A percentile compares a stretch with the other conserved stretches of the same genome.
Conservation (phyloP, 30 jellyfish, hydroid and myxozoan species). For the Turritopsis dohrnii region DNA sequence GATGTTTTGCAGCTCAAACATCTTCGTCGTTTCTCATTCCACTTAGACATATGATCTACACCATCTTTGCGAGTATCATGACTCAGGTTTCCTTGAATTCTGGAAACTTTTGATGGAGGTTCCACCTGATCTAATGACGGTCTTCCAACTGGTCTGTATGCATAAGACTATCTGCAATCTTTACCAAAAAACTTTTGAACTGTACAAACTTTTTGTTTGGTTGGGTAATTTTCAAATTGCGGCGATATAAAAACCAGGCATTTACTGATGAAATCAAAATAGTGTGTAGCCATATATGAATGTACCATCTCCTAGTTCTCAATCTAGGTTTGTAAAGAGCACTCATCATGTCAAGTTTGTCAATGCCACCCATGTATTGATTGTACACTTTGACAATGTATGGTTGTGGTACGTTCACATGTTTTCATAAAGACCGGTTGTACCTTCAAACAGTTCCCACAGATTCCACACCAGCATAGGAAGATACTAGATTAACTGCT, state of each 20-base stretch:
- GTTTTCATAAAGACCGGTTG: constrained; percentile 14
- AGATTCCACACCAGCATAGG: constrained; percentile 28
- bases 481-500: constrained; percentile 12
- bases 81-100: constrained; percentile 12
- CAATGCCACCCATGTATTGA: constrained; percentile 35
- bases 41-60: constrained; percentile 20
- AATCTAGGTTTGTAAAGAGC: constrained; percentile 31
- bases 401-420: constrained; percentile 5
- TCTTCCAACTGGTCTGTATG: constrained; percentile 14
- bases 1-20: constrained; percentile 15
- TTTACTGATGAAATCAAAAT: constrained; percentile 20
- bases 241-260: constrained; percentile 33
- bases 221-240: constrained; percentile 10
- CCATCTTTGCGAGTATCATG: constrained; percentile 23
- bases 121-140: constrained; percentile 18
- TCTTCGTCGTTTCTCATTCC: constrained; percentile 26
- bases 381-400: constrained; percentile 18
- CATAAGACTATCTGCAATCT: constrained; percentile 12
- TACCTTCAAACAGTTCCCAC: constrained; percentile 12
- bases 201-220: constrained; percentile 3
- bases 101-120: constrained; percentile 18
- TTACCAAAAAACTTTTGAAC: neutral
- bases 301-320: constrained; percentile 31
- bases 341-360: constrained; percentile 34
- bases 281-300: constrained; percentile 32